A percentile compares a stretch with the other conserved stretches of the same genome.
These are phyloP conservation scores for Globodera rostochiensis DNA, from an alignment of 1,140 invertebrate species.

Conservation along the genomic window DNA sequence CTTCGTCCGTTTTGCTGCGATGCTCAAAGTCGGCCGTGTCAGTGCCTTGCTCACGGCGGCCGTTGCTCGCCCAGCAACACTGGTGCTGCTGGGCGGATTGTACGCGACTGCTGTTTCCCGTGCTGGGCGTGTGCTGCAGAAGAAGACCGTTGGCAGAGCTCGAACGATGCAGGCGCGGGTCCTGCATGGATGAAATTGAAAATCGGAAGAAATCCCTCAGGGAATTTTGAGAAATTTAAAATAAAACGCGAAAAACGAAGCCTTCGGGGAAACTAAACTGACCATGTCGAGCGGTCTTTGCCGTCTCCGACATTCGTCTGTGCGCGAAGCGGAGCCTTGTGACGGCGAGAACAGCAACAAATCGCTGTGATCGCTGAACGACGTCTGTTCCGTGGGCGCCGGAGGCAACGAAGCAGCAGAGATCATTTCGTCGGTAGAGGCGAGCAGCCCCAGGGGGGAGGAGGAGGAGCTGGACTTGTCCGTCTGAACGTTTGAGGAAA, in stretches of 20 bases:
- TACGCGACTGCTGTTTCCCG: neutral
- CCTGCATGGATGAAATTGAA: neutral
- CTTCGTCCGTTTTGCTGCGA: neutral
- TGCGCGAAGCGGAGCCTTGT: neutral
- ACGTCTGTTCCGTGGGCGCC: slow-evolving; percentile 18
- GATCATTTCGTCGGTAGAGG: slow-evolving; percentile 20
- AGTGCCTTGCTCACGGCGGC: slow-evolving; percentile 17
- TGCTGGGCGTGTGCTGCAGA: slow-evolving; percentile 1
- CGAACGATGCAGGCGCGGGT: slow-evolving; percentile 20
- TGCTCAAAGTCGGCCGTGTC: slow-evolving; percentile 25
- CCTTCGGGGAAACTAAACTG: too few relatives aligned
- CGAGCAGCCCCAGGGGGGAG: slow-evolving; percentile 33
- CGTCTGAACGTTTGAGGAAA: slow-evolving; percentile 34
- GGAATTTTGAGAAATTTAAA: too few relatives aligned
- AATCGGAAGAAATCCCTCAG: too few relatives aligned
- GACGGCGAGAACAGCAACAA: slow-evolving; percentile 13
- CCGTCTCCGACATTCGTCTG: neutral
- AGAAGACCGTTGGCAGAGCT: slow-evolving; percentile 14
- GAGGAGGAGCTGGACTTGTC: slow-evolving; percentile 27
- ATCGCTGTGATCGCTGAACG: slow-evolving; percentile 11
- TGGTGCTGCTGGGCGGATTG: slow-evolving; percentile 18
- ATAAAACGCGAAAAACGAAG: too few relatives aligned
- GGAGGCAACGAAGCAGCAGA: slow-evolving; percentile 22
- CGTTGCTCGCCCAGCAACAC: neutral
- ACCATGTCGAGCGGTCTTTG: neutral